phyloP scores from a whole-genome alignment of 1,140 invertebrate genomes.

The Palaemon carinicauda region DNA sequence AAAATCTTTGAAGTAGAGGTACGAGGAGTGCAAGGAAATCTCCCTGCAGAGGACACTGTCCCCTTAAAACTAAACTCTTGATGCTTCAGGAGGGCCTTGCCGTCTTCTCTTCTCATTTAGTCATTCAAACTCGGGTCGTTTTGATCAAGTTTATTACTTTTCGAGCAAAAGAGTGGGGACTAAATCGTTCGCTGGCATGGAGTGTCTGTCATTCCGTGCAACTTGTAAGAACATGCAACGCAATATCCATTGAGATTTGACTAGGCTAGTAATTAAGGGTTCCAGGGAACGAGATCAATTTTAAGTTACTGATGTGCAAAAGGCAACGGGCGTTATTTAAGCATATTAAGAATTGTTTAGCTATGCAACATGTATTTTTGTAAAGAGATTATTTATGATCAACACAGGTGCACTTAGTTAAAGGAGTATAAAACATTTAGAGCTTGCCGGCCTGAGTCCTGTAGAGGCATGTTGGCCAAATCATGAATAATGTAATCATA shows the following conservation, averaged over 20 bases:
- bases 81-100: too few relatives aligned
- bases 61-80: too few relatives aligned
- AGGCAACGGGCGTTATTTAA: conserved; percentile 4
- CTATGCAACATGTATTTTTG: conserved; percentile 43
- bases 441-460: conserved; percentile 37
- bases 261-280: background rate
- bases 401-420: conserved; percentile 48
- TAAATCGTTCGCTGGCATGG: conserved; percentile 35
- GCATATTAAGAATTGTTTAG: conserved; percentile 35
- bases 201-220: conserved; percentile 47
- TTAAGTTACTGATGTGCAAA: conserved; percentile 25
- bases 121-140: background rate
- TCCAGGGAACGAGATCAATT: background rate
- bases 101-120: too few relatives aligned
- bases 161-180: conserved; percentile 4
- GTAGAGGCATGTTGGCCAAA: conserved; percentile 31
- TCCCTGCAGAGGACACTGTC: too few relatives aligned
- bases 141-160: background rate
- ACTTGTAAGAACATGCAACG: background rate
- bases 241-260: background rate
- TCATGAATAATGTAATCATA: background rate
- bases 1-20: too few relatives aligned
- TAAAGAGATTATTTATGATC: conserved; percentile 39
- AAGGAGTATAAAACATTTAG: conserved; percentile 16
- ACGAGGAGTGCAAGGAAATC: too few relatives aligned